These are phyloP conservation scores for Phalangium opilio DNA, from an alignment of 2,888 invertebrate species.

Conservation along the genomic window DNA sequence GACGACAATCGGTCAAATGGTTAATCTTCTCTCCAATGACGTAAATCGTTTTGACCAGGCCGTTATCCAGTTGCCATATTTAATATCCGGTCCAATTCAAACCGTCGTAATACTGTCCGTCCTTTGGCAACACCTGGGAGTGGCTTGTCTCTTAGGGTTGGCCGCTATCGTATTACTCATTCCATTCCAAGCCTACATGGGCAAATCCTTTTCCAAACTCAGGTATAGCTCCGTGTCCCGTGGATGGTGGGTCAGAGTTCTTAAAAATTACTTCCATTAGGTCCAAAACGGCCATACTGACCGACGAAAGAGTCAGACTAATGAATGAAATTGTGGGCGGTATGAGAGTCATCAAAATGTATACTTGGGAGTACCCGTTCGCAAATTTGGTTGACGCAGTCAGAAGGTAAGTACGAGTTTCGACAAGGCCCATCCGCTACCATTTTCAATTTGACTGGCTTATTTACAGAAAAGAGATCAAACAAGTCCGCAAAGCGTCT, in stretches of 20 bases:
- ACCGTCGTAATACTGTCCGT: constrained; percentile 61
- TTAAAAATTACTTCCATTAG: not conserved
- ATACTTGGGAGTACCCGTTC: constrained; percentile 84
- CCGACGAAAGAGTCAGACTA: constrained; percentile 73
- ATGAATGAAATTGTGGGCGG: constrained; percentile 91
- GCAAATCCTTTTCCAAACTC: constrained; percentile 34
- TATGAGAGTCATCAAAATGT: constrained; percentile 92
- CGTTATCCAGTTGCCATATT: constrained; percentile 69
- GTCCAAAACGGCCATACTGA: constrained; percentile 60
- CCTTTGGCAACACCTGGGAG: constrained; percentile 58
- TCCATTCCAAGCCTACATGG: constrained; percentile 55
- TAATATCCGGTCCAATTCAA: constrained; percentile 78
- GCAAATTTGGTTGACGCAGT: constrained; percentile 57
- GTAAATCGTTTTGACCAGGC: constrained; percentile 81
- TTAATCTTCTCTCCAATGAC: constrained; percentile 87
- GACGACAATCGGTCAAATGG: constrained; percentile 79
- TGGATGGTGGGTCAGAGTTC: too few relatives aligned
- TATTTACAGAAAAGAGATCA: constrained; percentile 48
- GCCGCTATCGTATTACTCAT: constrained; percentile 58
- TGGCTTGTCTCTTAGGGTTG: constrained; percentile 56
- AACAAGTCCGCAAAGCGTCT: constrained; percentile 45
- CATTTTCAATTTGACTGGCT: too few relatives aligned
- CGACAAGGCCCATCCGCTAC: too few relatives aligned
- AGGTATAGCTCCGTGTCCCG: constrained; percentile 33
- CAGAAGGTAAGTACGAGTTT: constrained; percentile 51